Conservation (phyloP, 2,113 vertebrate species). For the Panthera uncia region DNA sequence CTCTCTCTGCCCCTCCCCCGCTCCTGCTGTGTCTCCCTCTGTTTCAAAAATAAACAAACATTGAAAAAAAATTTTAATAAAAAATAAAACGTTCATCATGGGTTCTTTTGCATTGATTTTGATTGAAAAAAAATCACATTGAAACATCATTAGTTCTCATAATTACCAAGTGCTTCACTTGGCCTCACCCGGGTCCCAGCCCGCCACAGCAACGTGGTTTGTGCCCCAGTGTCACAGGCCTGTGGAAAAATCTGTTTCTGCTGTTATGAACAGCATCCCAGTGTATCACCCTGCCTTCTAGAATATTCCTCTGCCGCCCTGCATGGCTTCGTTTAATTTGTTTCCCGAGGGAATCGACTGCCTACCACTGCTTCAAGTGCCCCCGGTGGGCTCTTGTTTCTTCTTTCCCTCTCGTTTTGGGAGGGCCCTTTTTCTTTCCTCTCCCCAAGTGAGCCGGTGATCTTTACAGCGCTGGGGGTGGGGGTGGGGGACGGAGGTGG, state of each 20-base stretch:
- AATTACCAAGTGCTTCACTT: no score
- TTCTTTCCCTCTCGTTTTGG: neutral
- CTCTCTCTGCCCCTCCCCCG: no score
- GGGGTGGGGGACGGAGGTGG: no score
- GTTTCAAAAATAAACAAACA: no score
- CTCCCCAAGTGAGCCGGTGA: neutral
- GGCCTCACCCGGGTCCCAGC: neutral
- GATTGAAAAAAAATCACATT: neutral
- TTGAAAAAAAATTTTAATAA: no score
- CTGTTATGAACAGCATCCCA: neutral
- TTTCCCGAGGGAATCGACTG: neutral
- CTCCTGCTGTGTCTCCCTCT: no score
- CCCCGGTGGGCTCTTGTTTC: neutral
- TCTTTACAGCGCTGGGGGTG: neutral
- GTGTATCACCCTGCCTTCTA: neutral
- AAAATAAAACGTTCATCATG: neutral
- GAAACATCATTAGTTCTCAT: neutral
- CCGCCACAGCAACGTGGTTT: neutral
- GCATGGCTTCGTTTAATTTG: fast-evolving
- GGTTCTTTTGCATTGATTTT: neutral
- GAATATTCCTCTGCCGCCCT: neutral
- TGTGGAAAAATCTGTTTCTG: neutral
- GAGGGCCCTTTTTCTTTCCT: neutral
- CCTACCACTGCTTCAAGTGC: neutral
- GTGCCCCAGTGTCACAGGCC: fast-evolving